Evolutionary conservation across 2,888 invertebrate genomes (phyloP).

Genomic region (Pammene fasciana): DNA sequence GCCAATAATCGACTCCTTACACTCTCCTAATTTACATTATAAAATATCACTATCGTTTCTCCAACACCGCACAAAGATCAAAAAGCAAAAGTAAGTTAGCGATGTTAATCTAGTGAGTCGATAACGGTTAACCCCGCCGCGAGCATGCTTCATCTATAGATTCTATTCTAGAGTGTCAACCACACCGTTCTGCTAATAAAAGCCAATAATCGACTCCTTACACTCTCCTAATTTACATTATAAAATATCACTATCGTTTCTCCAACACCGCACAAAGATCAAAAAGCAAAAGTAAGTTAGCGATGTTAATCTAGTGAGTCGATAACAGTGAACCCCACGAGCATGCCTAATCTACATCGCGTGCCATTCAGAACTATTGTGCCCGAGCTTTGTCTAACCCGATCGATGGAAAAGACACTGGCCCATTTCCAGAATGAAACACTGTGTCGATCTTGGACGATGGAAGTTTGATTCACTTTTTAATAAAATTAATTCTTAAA

Average conservation of each 20-base stretch:
- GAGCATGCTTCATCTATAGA: no score
- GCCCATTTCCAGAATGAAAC: constrained; percentile 69
- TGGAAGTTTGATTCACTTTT: constrained; percentile 22
- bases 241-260: constrained; percentile 12
- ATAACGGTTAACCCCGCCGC: background rate
- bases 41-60: no score
- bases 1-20: no score
- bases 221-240: constrained; percentile 3
- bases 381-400: constrained; percentile 71
- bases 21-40: no score
- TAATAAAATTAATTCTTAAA: background rate
- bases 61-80: no score
- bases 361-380: constrained; percentile 78
- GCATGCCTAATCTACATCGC: constrained; percentile 81
- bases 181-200: background rate
- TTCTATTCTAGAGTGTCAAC: background rate
- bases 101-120: background rate
- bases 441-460: constrained; percentile 46
- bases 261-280: constrained; percentile 28
- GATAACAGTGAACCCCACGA: constrained; percentile 42
- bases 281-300: constrained; percentile 31
- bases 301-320: constrained; percentile 37
- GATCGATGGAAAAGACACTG: constrained; percentile 78
- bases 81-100: no score
- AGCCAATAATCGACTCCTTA: background rate